phyloP scores from a whole-genome alignment of 2,888 invertebrate genomes.

The Caenorhabditis sulstoni region DNA sequence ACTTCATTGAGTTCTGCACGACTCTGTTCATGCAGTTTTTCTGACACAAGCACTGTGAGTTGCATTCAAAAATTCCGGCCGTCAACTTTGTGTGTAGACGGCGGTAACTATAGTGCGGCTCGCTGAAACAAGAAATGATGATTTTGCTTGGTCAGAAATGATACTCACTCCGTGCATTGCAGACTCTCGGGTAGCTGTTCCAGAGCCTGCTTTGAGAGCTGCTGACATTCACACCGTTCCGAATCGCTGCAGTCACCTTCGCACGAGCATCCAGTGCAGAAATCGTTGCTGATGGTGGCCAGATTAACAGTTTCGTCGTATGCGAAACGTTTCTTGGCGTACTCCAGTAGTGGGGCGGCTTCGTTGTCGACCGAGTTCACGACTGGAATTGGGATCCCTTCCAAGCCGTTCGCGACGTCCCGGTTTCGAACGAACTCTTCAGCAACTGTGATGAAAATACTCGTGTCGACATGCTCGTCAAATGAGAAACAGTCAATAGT shows the following conservation, averaged over 20 bases:
- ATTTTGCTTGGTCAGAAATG: no score
- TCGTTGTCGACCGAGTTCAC: slow-evolving; percentile 71
- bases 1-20: no score
- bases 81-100: no score
- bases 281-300: slow-evolving; percentile 57
- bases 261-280: slow-evolving; percentile 78
- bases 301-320: slow-evolving; percentile 49
- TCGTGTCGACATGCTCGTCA: slow-evolving; percentile 87
- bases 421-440: slow-evolving; percentile 12
- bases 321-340: slow-evolving; percentile 63
- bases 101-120: no score
- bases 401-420: slow-evolving; percentile 27
- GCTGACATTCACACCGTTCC: slow-evolving; percentile 75
- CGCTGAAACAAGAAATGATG: no score
- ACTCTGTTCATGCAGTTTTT: no score
- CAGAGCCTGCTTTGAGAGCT: no score
- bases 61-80: no score
- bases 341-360: slow-evolving; percentile 56
- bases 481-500: slow-evolving; percentile 94
- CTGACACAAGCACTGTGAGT: no score
- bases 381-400: slow-evolving; percentile 70
- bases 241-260: slow-evolving; percentile 76
- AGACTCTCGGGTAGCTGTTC: no score
- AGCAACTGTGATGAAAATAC: slow-evolving; percentile 18
- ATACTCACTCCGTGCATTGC: no score